Evolutionary conservation across 2,113 vertebrate species (phyloP).

Genomic region (Hemibagrus wyckioides): DNA sequence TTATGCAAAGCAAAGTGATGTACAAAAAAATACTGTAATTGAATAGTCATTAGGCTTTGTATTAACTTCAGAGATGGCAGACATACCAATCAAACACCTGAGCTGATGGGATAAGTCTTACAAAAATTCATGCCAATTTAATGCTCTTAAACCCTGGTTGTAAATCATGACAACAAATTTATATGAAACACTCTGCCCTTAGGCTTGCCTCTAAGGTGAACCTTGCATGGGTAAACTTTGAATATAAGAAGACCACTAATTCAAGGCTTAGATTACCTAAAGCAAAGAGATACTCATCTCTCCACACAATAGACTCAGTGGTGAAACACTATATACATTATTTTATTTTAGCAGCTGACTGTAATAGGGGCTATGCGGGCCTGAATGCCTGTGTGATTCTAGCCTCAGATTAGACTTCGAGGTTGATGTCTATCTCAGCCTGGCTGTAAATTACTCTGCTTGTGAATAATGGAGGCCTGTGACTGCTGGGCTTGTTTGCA

Average conservation of each 20-base stretch:
- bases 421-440: slow-evolving; percentile 54
- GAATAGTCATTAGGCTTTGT: neutral
- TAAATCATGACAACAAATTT: slow-evolving; percentile 48
- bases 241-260: slow-evolving; percentile 60
- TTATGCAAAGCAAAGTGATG: neutral
- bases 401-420: slow-evolving; percentile 60
- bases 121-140: neutral
- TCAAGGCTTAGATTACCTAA: slow-evolving; percentile 63
- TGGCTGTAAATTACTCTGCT: slow-evolving; percentile 61
- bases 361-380: slow-evolving; percentile 64
- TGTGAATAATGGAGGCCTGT: slow-evolving; percentile 60
- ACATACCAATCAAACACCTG: neutral
- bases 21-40: neutral
- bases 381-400: slow-evolving; percentile 62
- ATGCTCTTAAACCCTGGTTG: neutral
- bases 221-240: slow-evolving; percentile 54
- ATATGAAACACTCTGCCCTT: slow-evolving; percentile 54
- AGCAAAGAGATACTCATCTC: slow-evolving; percentile 57
- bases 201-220: slow-evolving; percentile 57
- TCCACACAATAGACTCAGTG: slow-evolving; percentile 57
- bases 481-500: slow-evolving; percentile 61
- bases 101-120: neutral
- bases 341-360: slow-evolving; percentile 66
- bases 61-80: neutral
- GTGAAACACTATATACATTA: slow-evolving; percentile 67